phyloP scores from a whole-genome alignment of 2,797 vertebrate species.

The Coregonus sp. region DNA sequence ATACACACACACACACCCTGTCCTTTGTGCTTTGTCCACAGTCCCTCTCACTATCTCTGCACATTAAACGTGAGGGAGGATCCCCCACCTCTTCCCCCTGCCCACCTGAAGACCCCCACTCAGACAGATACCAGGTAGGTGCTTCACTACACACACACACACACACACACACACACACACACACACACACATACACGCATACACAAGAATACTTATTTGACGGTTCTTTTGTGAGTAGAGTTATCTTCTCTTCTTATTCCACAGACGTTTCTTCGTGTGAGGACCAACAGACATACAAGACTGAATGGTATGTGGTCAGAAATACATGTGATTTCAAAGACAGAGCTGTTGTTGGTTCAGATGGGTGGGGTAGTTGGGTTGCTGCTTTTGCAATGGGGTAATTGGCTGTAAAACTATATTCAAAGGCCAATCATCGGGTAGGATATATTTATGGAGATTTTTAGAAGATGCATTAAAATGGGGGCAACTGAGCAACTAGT shows the following conservation, averaged over 20 bases:
- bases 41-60: conserved; percentile 88
- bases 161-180: too few species aligned
- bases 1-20: too few species aligned
- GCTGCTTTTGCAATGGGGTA: background rate
- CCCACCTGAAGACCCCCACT: conserved; percentile 86
- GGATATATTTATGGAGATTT: background rate
- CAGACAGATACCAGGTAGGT: conserved; percentile 96
- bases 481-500: conserved; percentile 12
- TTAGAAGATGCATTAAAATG: background rate
- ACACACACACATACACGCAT: too few species aligned
- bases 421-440: background rate
- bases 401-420: background rate
- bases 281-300: conserved; percentile 94
- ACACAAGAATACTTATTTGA: too few species aligned
- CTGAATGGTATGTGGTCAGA: conserved; percentile 85
- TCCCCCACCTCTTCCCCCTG: conserved; percentile 86
- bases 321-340: background rate
- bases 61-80: conserved; percentile 93
- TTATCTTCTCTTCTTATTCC: conserved; percentile 25
- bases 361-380: background rate
- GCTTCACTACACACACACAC: background rate
- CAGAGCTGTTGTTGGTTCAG: background rate
- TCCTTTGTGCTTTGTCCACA: conserved; percentile 55
- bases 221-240: background rate
- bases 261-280: conserved; percentile 93